Base-by-base conservation (phyloP, 35 echinoderm and acorn worm species). In the Ophiothrix spiculata region DNA sequence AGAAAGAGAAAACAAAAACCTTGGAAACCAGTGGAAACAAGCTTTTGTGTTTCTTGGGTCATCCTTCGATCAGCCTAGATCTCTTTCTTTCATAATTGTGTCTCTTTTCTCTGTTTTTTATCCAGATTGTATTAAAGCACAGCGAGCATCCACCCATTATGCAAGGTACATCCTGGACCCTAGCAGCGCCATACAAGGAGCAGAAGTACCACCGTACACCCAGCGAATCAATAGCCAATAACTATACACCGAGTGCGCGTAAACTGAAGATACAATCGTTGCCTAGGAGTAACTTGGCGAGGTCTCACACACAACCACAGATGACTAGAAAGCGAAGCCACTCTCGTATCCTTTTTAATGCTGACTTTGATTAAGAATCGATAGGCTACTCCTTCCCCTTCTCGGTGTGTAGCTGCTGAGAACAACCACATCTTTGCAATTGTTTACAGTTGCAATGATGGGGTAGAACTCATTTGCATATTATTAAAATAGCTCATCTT, bases 131-230 rank as follows among this genome's bases (percentile, higher is more conserved):
- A 0, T 63, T 99, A 74, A 94, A 93, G 77, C 86, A 94, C 89
- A 99, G 96, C 84, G 96, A 99, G 83, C 92, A 99, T 35, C 96
- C 96, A 6, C 96, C 96, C 8, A 94, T 99, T 37, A 99, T 99
- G 96, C 93, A 94, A 86, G 92, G 90, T 17, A 93, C 79, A 54
- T 99, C 96, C 14, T 99, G 96, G 96, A 94, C 96, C 0, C 77
- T 91, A 34, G 96, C 96, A 37, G 92, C 96, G 32, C 96, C 96
- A 6, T 94, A 94, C 74, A 99, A 99, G 85, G 96, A 99, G 87
- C 96, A 99, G 83, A 99, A 99, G 74, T 99, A 87, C 83, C 92
- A 94, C 74, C 89, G 96, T 38, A 99, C 96, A 1, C 96, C 96
- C 64, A 99, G 96, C 64, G 96, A 99, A 75, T 99, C 96, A 28